phyloP scores from a whole-genome alignment of 2,113 vertebrate genomes.

The Bettongia penicillata region DNA sequence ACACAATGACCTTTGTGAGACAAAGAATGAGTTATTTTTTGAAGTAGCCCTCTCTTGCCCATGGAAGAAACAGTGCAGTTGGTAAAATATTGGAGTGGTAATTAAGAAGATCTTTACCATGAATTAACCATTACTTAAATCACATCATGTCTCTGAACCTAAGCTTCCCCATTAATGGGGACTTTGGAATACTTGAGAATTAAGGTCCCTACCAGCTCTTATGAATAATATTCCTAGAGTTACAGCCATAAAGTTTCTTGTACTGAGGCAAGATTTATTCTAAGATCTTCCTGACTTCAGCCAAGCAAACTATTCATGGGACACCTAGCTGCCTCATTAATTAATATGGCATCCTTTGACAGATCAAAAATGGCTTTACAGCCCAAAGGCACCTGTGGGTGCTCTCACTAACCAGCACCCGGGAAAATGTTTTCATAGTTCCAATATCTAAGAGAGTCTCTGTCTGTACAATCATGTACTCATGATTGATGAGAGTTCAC shows the following conservation, averaged over 20 bases:
- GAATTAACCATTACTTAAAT: background rate
- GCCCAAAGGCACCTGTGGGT: background rate
- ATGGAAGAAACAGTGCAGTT: background rate
- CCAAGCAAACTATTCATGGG: background rate
- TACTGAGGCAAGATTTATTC: background rate
- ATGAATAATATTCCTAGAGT: background rate
- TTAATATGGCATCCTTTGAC: background rate
- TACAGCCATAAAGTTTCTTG: background rate
- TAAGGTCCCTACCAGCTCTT: background rate
- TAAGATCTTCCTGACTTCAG: background rate
- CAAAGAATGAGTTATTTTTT: background rate
- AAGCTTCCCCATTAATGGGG: background rate
- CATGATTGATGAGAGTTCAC: background rate
- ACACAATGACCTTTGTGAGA: background rate
- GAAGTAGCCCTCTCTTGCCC: background rate
- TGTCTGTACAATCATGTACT: background rate
- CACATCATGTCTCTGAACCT: background rate
- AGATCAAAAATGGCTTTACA: background rate
- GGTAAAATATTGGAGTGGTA: background rate
- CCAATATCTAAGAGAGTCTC: background rate
- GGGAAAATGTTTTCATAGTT: background rate
- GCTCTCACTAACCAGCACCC: background rate
- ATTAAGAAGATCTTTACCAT: background rate
- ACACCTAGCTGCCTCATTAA: background rate
- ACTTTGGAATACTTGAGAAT: background rate